A percentile compares a stretch with the other conserved stretches of the same genome.
Evolutionary conservation across 2,797 vertebrate species (phyloP).

Genomic region (Telmatherina bonti): DNA sequence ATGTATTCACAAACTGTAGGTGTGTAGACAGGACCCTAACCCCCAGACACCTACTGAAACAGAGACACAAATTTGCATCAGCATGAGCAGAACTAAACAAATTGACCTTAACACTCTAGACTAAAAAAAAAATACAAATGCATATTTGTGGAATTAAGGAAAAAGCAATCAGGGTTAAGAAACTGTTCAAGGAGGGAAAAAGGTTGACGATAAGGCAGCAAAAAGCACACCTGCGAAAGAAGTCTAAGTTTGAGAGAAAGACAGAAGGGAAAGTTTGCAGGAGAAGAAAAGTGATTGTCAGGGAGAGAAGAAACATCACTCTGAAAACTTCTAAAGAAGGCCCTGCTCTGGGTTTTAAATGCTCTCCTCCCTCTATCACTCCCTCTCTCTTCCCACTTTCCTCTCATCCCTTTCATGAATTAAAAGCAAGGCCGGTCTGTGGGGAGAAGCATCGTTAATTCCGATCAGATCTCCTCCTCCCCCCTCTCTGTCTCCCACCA

Average conservation of each 20-base stretch:
- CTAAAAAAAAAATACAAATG: constrained; percentile 63
- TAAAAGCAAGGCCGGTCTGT: constrained; percentile 83
- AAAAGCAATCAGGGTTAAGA: constrained; percentile 61
- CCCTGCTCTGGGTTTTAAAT: constrained; percentile 86
- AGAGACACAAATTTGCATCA: constrained; percentile 74
- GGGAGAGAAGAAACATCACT: constrained; percentile 80
- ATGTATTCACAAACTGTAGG: constrained; percentile 77
- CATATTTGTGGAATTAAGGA: constrained; percentile 57
- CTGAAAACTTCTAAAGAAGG: constrained; percentile 84
- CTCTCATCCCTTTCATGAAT: constrained; percentile 86
- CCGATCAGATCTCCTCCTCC: constrained; percentile 84
- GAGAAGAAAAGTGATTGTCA: constrained; percentile 79
- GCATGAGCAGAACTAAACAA: constrained; percentile 77
- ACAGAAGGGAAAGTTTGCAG: constrained; percentile 59
- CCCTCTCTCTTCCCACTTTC: constrained; percentile 74
- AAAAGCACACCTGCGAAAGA: constrained; percentile 50
- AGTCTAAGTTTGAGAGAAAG: constrained; percentile 56
- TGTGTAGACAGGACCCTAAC: constrained; percentile 67
- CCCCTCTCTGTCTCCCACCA: constrained; percentile 51
- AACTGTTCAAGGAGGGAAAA: constrained; percentile 50
- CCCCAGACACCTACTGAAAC: constrained; percentile 66
- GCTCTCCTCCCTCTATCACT: constrained; percentile 79
- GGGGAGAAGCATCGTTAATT: constrained; percentile 87
- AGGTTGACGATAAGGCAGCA: constrained; percentile 35
- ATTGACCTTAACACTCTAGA: constrained; percentile 74